Evolutionary conservation across 2,113 vertebrate genomes (phyloP), one percentile per base, ranked within the genome.

Genomic region (Oncorhynchus nerka): DNA sequence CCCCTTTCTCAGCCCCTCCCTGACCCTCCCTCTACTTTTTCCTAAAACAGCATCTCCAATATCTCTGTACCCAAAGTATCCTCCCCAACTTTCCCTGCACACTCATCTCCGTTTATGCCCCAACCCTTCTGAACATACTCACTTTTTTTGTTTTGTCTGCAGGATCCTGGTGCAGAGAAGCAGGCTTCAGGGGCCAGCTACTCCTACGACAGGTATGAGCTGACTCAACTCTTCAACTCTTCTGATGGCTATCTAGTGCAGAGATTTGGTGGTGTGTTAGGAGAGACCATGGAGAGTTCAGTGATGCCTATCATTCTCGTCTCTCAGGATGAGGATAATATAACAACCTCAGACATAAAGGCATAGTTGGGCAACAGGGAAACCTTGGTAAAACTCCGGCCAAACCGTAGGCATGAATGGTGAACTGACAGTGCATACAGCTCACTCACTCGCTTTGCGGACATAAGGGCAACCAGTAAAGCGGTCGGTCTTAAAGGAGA

Each of bases 171-270:
- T 85, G 0, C 93, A 92, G 86, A 97, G 74, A 97, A 95, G 87
- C 92, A 90, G 16, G 88, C 90, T 1, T 87, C 90, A 75, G 90
- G 94, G 59, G 96, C 95, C 82, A 95, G 89, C 88, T 92, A 78
- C 69, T 70, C 83, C 79, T 94, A 88, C 30, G 98, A 99, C 93
- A 98, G 96, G 98, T 99, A 94, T 79, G 71, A 51, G 51, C 32
- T 65, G 19, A 51, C 6, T 11, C 45, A 57, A 64, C 71, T 83
- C 9, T 80, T n/a, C 39, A 39, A 39, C 34, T 11, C 2, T 45
- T 11, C 39, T 45, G 39, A 45, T 45, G 9, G 64, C 26, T 51
- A n/a, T 70, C 34, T 70, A 4, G 19, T 26, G 68, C 1, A 39
- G 22, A 48, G 20, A 22, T 5, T 24, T 4, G 8, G 45, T 24